phyloP scores from a whole-genome alignment of 2,113 vertebrate species.

The Salvelinus namaycush region DNA sequence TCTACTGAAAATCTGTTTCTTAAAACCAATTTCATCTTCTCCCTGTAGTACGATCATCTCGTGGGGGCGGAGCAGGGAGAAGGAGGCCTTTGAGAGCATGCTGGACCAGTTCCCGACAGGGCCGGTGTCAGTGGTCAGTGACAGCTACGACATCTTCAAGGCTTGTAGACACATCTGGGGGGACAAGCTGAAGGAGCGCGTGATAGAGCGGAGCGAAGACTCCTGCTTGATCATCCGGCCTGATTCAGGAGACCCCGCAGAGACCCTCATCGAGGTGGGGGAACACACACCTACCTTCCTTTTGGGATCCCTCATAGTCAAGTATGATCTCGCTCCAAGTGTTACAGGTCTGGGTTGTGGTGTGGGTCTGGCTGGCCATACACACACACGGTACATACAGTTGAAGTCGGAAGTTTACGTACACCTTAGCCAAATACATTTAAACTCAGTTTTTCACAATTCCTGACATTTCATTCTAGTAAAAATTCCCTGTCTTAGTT shows the following conservation, averaged over 20 bases:
- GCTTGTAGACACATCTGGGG: slow-evolving; percentile 80
- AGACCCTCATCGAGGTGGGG: slow-evolving; percentile 72
- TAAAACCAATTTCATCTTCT: not conserved
- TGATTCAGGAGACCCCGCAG: slow-evolving; percentile 74
- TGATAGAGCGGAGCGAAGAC: slow-evolving; percentile 74
- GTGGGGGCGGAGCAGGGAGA: slow-evolving; percentile 72
- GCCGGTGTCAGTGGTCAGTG: slow-evolving; percentile 75
- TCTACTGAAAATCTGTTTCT: not conserved
- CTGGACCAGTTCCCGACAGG: slow-evolving; percentile 71
- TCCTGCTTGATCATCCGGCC: slow-evolving; percentile 73
- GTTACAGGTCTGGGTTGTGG: too few species aligned
- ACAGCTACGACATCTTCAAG: slow-evolving; percentile 80
- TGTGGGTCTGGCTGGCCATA: too few species aligned
- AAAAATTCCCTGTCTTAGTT: too few species aligned
- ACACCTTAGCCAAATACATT: too few species aligned
- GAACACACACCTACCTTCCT: not conserved
- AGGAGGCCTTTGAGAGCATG: slow-evolving; percentile 71
- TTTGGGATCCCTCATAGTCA: not conserved
- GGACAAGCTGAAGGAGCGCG: slow-evolving; percentile 72
- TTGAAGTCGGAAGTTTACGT: too few species aligned
- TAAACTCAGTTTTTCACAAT: too few species aligned
- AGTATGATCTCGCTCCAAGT: not conserved
- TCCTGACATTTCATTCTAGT: too few species aligned
- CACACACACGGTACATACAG: too few species aligned
- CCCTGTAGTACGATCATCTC: slow-evolving; percentile 74